Percentiles rank a stretch among this genome's conserved stretches.
Evolutionary conservation across 2,888 invertebrate species (phyloP).

Genomic region (Campoletis raptor): DNA sequence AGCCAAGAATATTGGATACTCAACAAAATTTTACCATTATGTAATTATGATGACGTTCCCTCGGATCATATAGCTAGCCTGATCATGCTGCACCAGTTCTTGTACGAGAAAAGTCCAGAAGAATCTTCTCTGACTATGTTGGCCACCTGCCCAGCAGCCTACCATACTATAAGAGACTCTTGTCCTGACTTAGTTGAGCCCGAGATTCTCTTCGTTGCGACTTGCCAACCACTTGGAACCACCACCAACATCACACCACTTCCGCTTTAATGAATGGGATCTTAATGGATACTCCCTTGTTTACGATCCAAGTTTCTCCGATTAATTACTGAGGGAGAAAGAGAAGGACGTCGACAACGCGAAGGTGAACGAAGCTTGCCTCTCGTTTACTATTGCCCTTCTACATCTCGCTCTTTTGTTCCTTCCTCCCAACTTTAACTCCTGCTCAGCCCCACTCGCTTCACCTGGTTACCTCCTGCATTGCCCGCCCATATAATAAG

Average conservation of each 20-base stretch:
- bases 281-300: constrained; percentile 81
- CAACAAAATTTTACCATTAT: constrained; percentile 1
- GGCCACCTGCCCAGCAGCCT: constrained; percentile 62
- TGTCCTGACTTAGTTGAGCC: constrained; percentile 45
- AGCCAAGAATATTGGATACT: constrained; percentile 9
- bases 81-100: constrained; percentile 4
- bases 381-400: constrained; percentile 8
- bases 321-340: constrained; percentile 77
- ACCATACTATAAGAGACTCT: constrained; percentile 42
- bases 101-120: constrained; percentile 36
- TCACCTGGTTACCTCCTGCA: constrained; percentile 58
- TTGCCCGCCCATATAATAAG: constrained; percentile 68
- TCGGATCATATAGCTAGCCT: constrained; percentile 1
- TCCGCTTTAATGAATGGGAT: constrained; percentile 81
- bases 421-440: constrained; percentile 50
- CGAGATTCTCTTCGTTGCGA: constrained; percentile 31
- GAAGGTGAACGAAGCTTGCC: constrained; percentile 28
- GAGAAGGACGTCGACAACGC: constrained; percentile 52
- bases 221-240: constrained; percentile 41
- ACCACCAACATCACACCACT: constrained; percentile 71
- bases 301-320: constrained; percentile 81
- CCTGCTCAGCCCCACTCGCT: constrained; percentile 49
- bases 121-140: constrained; percentile 40
- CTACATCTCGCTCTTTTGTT: constrained; percentile 36
- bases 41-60: constrained; percentile 12